Conservation (phyloP, 64 coral and sea anemone genomes). For the Actinia equina region DNA sequence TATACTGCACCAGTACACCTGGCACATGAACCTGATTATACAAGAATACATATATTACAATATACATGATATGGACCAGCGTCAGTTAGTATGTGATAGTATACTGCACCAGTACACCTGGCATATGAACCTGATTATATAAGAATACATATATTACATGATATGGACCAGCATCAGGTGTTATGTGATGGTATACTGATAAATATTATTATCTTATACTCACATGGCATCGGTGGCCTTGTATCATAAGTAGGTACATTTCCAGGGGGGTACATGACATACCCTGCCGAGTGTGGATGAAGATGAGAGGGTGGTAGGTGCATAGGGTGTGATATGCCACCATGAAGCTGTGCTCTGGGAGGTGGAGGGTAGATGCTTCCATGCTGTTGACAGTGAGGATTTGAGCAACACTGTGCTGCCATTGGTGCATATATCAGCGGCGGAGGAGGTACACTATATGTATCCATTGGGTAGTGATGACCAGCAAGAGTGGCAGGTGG, state of each 20-base stretch:
- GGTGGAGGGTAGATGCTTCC: constrained; percentile 22
- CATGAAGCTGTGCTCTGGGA: constrained; percentile 27
- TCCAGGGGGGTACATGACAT: constrained; percentile 68
- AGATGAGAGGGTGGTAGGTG: constrained; percentile 61
- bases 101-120: constrained; percentile 10
- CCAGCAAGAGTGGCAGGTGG: constrained; percentile 36
- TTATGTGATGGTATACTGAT: not conserved
- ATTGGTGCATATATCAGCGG: constrained; percentile 77
- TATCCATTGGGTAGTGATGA: constrained; percentile 35
- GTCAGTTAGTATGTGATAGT: constrained; percentile 2
- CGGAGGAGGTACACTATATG: constrained; percentile 55
- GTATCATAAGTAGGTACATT: constrained; percentile 34
- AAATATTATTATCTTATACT: not conserved
- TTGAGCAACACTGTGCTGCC: constrained; percentile 54
- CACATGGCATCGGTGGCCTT: constrained; percentile 44
- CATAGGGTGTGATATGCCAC: constrained; percentile 45
- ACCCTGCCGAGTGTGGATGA: constrained; percentile 63
- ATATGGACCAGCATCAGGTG: not conserved
- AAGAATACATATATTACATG: not conserved
- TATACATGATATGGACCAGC: constrained; percentile 24
- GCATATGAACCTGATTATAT: constrained; percentile 26
- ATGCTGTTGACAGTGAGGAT: constrained; percentile 57
- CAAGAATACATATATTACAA: not conserved
- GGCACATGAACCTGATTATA: constrained; percentile 29
- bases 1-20: constrained; percentile 20